These are phyloP conservation scores for Cyrtorhinus lividipennis DNA, from an alignment of 1,140 invertebrate species.

Conservation along the genomic window DNA sequence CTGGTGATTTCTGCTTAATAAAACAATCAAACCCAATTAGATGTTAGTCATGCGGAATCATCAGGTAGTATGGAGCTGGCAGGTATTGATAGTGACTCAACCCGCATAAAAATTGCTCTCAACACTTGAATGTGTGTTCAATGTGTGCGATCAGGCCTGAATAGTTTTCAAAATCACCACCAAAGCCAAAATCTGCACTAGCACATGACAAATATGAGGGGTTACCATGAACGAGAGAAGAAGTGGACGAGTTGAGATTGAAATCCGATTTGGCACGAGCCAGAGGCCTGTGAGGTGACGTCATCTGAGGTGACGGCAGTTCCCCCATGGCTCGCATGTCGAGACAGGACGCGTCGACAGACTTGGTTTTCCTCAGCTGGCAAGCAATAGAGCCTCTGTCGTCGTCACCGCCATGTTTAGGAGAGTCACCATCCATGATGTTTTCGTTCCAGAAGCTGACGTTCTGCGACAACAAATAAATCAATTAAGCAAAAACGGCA, in stretches of 20 bases:
- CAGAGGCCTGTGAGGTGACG: constrained; percentile 30
- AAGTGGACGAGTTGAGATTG: constrained; percentile 55
- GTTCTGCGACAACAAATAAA: constrained; percentile 38
- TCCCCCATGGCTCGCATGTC: constrained; percentile 58
- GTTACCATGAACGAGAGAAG: constrained; percentile 21
- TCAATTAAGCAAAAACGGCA: not conserved
- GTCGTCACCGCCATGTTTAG: constrained; percentile 36
- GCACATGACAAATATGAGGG: too few relatives aligned
- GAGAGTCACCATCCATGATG: constrained; percentile 48
- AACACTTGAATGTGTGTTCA: too few relatives aligned
- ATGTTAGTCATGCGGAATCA: not conserved
- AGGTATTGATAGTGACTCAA: too few relatives aligned
- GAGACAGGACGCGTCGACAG: constrained; percentile 72
- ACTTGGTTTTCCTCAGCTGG: constrained; percentile 67
- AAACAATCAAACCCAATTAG: too few relatives aligned
- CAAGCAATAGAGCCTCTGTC: constrained; percentile 47
- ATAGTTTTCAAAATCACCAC: too few relatives aligned
- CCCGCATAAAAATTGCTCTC: too few relatives aligned
- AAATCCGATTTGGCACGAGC: constrained; percentile 74
- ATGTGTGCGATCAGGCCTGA: too few relatives aligned
- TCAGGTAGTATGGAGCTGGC: not conserved
- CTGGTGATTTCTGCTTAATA: constrained; percentile 28
- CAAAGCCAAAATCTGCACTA: too few relatives aligned
- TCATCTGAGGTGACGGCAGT: constrained; percentile 30
- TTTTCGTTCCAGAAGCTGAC: constrained; percentile 58